Percentiles rank a stretch among this genome's conserved stretches.
Conservation (phyloP, 1,140 invertebrate species). For the Solenopsis invicta region DNA sequence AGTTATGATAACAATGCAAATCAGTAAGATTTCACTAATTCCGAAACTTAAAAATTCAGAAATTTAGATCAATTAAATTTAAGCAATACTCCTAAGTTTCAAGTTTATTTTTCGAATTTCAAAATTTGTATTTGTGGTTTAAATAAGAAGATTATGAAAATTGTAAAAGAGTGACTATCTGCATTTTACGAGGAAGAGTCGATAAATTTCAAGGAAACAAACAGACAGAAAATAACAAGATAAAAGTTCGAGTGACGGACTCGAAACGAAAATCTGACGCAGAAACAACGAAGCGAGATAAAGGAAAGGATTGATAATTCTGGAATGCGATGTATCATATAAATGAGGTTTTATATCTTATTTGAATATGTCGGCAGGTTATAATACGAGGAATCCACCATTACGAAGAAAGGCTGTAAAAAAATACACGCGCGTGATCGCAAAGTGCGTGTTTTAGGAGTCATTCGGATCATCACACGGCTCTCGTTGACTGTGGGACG, state of each 20-base stretch:
- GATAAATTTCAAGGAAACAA: neutral
- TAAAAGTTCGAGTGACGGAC: neutral
- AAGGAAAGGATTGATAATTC: neutral
- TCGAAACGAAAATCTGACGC: neutral
- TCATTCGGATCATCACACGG: conserved; percentile 26
- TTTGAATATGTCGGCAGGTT: neutral
- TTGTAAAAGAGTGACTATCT: neutral
- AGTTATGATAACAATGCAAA: too few relatives aligned
- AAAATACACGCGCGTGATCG: neutral
- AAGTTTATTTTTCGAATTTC: conserved; percentile 1
- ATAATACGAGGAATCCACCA: neutral
- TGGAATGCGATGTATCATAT: neutral
- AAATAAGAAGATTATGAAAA: neutral
- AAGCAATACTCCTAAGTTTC: neutral
- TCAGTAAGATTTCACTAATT: too few relatives aligned
- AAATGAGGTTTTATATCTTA: neutral
- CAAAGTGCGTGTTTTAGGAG: conserved; percentile 19
- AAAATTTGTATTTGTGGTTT: neutral
- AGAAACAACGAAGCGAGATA: neutral
- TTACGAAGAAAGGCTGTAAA: neutral
- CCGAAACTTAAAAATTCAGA: too few relatives aligned
- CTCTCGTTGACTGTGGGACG: neutral
- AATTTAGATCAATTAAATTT: neutral
- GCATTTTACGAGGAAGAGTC: neutral
- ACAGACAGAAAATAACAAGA: neutral